These are phyloP conservation scores for Varecia variegata DNA, from an alignment of 2,797 vertebrate genomes.

Conservation along the genomic window DNA sequence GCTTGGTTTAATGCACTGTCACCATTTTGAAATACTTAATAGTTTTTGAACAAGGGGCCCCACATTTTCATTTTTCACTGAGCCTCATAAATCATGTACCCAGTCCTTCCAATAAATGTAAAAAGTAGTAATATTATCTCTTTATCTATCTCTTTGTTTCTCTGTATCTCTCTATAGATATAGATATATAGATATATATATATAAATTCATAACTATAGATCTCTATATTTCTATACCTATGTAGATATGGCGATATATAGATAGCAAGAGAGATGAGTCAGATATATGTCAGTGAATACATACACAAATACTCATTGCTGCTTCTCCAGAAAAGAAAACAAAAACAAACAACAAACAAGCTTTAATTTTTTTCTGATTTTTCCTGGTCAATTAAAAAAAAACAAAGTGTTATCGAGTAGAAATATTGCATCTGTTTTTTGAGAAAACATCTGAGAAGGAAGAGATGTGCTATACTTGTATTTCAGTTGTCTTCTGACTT, in stretches of 20 bases:
- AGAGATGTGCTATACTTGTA: background rate
- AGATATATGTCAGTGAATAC: background rate
- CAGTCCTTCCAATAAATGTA: background rate
- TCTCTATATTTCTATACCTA: background rate
- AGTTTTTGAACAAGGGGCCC: background rate
- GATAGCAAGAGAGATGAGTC: background rate
- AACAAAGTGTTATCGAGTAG: background rate
- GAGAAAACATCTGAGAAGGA: background rate
- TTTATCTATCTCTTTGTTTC: background rate
- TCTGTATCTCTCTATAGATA: background rate
- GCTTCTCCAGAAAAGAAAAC: background rate
- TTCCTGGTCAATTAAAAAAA: background rate
- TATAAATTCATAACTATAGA: background rate
- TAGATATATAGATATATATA: no score
- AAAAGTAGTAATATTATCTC: background rate
- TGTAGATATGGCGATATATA: background rate
- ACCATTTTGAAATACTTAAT: background rate
- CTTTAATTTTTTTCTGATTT: background rate
- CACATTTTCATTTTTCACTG: background rate
- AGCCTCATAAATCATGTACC: background rate
- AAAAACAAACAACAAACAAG: background rate
- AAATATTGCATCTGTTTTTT: background rate
- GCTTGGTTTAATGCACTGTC: background rate
- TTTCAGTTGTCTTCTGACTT: background rate
- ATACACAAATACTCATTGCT: background rate